Evolutionary conservation across 1,140 invertebrate genomes (phyloP).

Genomic region (Brachionus paranguensis): DNA sequence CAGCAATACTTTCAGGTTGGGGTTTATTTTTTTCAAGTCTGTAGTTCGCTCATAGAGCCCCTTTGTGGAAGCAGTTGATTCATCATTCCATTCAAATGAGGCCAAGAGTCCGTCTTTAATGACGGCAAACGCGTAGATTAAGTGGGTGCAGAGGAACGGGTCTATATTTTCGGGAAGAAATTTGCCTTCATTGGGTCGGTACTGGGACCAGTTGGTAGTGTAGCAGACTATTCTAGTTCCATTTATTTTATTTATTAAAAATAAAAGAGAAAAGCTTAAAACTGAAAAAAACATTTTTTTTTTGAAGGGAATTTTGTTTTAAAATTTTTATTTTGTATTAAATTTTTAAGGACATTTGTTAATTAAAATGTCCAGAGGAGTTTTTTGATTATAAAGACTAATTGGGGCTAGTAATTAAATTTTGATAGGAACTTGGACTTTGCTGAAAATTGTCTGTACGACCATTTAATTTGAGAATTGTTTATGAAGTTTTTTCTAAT

Average conservation of each 20-base stretch:
- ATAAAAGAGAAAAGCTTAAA: not conserved
- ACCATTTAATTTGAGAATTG: not conserved
- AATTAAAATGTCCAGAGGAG: not conserved
- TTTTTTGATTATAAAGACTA: no score
- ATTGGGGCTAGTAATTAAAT: no score
- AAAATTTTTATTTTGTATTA: not conserved
- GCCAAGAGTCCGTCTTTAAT: conserved; percentile 61
- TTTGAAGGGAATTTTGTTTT: not conserved
- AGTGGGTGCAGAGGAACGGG: conserved; percentile 75
- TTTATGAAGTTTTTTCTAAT: no score
- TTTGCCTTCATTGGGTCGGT: conserved; percentile 73
- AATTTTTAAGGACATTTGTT: not conserved
- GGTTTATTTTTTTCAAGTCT: not conserved
- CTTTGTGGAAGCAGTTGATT: conserved; percentile 51
- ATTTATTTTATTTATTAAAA: not conserved
- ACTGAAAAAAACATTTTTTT: not conserved
- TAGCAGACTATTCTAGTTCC: conserved; percentile 66
- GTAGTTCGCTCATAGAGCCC: not conserved
- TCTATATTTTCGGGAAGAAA: conserved; percentile 82
- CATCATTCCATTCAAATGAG: conserved; percentile 73
- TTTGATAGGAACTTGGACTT: not conserved
- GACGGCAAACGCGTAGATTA: conserved; percentile 88
- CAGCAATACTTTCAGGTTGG: not conserved
- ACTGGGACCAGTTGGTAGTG: conserved; percentile 84
- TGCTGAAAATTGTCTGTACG: not conserved